Evolutionary conservation across 2,797 vertebrate species (phyloP).

Genomic region (Tauraco hartlaubi): DNA sequence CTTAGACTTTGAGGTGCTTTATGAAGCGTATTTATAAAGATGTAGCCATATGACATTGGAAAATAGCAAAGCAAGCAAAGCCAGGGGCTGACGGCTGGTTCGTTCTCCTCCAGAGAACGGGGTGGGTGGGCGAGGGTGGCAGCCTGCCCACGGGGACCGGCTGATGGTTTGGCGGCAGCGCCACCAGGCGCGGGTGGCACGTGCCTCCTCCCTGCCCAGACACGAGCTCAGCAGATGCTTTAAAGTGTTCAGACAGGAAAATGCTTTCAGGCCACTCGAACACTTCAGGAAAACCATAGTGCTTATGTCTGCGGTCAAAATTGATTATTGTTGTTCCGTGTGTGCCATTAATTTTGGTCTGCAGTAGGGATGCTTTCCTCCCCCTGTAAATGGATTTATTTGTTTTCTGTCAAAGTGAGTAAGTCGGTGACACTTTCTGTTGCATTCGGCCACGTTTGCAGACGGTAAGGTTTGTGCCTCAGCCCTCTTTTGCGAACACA

Average conservation of each 20-base stretch:
- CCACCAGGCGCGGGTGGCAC: background rate
- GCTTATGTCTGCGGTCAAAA: background rate
- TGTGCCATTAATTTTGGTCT: constrained; percentile 39
- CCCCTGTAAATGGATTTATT: constrained; percentile 37
- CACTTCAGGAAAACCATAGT: background rate
- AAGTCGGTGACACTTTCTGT: background rate
- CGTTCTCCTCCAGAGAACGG: background rate
- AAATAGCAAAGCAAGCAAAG: background rate
- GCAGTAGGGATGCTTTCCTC: constrained; percentile 1
- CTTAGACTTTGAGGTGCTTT: background rate
- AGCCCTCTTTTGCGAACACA: background rate
- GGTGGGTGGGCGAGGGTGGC: background rate
- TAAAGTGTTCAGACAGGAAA: constrained; percentile 50
- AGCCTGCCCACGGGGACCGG: background rate
- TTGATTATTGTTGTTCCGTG: constrained; percentile 35
- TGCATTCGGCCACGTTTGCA: background rate
- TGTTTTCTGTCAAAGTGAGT: background rate
- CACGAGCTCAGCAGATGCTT: constrained; percentile 3
- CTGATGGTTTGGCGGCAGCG: background rate
- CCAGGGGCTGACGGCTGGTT: background rate
- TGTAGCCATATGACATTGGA: background rate
- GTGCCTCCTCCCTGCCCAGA: background rate
- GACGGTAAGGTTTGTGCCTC: background rate
- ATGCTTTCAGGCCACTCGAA: background rate
- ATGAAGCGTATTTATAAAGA: background rate